Base-by-base conservation (phyloP, 2,888 invertebrate species). In the Watsonalla binaria region DNA sequence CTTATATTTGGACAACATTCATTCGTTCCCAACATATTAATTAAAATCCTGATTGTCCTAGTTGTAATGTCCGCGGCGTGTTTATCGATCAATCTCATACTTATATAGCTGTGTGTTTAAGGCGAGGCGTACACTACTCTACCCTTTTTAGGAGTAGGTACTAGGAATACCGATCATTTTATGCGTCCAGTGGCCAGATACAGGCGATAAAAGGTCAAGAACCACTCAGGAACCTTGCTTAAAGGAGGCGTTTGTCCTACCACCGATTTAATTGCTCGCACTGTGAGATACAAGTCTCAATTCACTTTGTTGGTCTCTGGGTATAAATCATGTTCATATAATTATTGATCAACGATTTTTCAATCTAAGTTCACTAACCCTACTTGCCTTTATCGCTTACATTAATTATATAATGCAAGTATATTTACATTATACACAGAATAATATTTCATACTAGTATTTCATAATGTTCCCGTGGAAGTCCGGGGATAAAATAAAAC, bases 191-290 rank as follows among this genome's bases (percentile, higher is more conserved):
- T 74, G 71, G 66, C 74, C 78, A 78, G 77, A 77, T 72, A 74
- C 72, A 66, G 62, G 65, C 63, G 86, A 87, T 87, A 86, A 87
- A 75, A 71, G 86, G 85, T 86, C 86, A 80, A 68, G 80, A 80
- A 84, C 74, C 77, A 53, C 70, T 73, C 77, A 79, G 82, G 80
- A 81, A 80, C 80, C 80, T 79, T 60, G 51, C 71, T 79, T 79
- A 81, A 80, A 77, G 79, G 81, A 77, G 76, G 65, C 69, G 76
- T 75, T 76, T 86, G 84, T 86, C 75, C 66, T 55, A 58, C 55
- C 60, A 62, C 58, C 63, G 57, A 55, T 57, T 62, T 45, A 8
- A 37, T 42, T 11, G 42, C 42, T 8, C 11, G 11, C 42, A 11
- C 11, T 42, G 11, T 11, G 9, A 42, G 42, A 11, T 8, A 42